Evolutionary conservation across 1,140 invertebrate species (phyloP).

Genomic region (Drosophila varians): DNA sequence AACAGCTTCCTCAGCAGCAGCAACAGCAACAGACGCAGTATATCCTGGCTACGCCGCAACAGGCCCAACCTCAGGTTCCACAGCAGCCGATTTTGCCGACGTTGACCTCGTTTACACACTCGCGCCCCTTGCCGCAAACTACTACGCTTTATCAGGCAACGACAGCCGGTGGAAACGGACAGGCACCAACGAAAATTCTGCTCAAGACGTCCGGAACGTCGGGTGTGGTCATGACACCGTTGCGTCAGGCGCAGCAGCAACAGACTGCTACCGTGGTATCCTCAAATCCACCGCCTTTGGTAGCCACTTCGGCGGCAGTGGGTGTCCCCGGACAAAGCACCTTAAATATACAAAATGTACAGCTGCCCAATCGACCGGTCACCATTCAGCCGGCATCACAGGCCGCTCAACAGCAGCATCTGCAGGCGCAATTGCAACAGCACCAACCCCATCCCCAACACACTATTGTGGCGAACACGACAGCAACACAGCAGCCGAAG

Average conservation of each 20-base stretch:
- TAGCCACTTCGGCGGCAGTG: slow-evolving; percentile 67
- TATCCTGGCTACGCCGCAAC: slow-evolving; percentile 55
- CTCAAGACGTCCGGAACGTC: slow-evolving; percentile 74
- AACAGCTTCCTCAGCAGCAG: slow-evolving; percentile 26
- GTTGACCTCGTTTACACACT: slow-evolving; percentile 72
- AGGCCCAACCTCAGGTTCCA: slow-evolving; percentile 57
- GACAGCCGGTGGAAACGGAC: slow-evolving; percentile 37
- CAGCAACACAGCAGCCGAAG: slow-evolving; percentile 79
- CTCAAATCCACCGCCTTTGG: slow-evolving; percentile 71
- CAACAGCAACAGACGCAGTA: slow-evolving; percentile 58
- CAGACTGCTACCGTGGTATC: slow-evolving; percentile 59
- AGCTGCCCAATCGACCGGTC: slow-evolving; percentile 75
- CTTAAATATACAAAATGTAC: slow-evolving; percentile 82
- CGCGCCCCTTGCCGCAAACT: slow-evolving; percentile 63
- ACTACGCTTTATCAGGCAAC: slow-evolving; percentile 73
- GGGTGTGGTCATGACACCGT: slow-evolving; percentile 73
- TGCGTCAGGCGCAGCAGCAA: slow-evolving; percentile 60
- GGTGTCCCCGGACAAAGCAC: slow-evolving; percentile 57
- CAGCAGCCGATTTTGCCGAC: slow-evolving; percentile 69
- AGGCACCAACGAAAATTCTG: slow-evolving; percentile 76
- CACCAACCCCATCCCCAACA: slow-evolving; percentile 78
- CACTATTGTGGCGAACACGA: slow-evolving; percentile 81
- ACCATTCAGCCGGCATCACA: slow-evolving; percentile 83
- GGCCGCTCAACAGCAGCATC: slow-evolving; percentile 78
- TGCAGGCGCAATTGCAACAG: slow-evolving; percentile 79